phyloP scores from a whole-genome alignment of 2,888 invertebrate genomes.

The Toxonevra muliebris region DNA sequence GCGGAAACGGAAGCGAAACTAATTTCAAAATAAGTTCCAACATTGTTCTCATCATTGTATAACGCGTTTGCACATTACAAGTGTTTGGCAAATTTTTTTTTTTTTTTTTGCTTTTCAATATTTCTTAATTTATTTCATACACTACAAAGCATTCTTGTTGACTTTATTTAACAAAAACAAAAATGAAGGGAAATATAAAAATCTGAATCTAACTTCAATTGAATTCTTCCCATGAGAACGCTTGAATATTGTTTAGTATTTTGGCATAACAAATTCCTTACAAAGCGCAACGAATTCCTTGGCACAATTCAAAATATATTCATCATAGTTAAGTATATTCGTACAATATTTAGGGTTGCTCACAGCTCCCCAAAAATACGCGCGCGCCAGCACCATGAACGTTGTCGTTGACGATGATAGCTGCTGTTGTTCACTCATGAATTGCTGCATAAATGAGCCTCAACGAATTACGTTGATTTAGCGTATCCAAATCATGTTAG shows the following conservation, averaged over 20 bases:
- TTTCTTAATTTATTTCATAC: constrained; percentile 37
- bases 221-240: constrained; percentile 34
- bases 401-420: neutral
- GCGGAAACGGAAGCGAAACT: constrained; percentile 8
- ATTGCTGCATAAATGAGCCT: constrained; percentile 55
- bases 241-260: constrained; percentile 27
- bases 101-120: constrained; percentile 57
- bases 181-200: neutral
- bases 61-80: constrained; percentile 18
- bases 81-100: constrained; percentile 52
- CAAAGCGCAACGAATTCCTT: constrained; percentile 62
- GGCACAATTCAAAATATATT: constrained; percentile 33
- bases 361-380: constrained; percentile 15
- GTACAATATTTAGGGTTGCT: constrained; percentile 32
- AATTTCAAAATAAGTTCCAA: constrained; percentile 10
- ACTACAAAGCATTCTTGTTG: constrained; percentile 40
- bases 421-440: constrained; percentile 35
- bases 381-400: constrained; percentile 7
- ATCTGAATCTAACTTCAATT: neutral
- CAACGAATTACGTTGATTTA: constrained; percentile 58
- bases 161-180: constrained; percentile 37
- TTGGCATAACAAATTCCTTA: constrained; percentile 57
- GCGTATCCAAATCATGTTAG: constrained; percentile 60
- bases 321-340: constrained; percentile 16
- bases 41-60: neutral